A percentile compares a stretch with the other conserved stretches of the same genome.
Evolutionary conservation across 2,113 vertebrate genomes (phyloP).

Genomic region (Bothrops jararaca): DNA sequence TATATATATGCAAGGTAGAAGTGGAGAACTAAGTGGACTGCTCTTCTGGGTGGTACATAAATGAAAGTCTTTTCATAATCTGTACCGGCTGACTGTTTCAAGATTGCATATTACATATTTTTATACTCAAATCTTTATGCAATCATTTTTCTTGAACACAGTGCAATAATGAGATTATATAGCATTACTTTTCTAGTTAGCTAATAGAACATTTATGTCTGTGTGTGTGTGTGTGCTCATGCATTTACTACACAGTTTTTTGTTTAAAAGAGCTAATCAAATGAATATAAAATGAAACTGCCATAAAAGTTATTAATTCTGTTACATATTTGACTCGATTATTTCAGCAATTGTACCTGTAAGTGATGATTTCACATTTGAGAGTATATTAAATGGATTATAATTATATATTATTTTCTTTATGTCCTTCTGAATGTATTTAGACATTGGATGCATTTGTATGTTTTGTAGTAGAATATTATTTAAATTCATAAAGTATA

Average conservation of each 20-base stretch:
- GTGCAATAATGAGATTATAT: not conserved
- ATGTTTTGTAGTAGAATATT: not conserved
- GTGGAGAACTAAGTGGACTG: too few species aligned
- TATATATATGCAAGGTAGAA: too few species aligned
- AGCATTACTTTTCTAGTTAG: conserved; percentile 40
- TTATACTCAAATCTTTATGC: not conserved
- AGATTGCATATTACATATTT: not conserved
- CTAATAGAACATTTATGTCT: conserved; percentile 15
- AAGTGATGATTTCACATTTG: not conserved
- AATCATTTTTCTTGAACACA: not conserved
- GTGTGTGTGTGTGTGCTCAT: conserved; percentile 10
- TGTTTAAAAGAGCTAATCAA: conserved; percentile 37
- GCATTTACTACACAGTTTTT: conserved; percentile 16
- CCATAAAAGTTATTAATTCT: conserved; percentile 50
- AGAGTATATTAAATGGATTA: not conserved
- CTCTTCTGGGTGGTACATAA: not conserved
- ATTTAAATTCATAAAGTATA: not conserved
- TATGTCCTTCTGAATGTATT: conserved; percentile 14
- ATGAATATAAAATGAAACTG: conserved; percentile 36
- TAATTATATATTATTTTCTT: not conserved
- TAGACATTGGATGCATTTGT: not conserved
- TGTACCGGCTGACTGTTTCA: not conserved
- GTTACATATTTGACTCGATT: conserved; percentile 54
- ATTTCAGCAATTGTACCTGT: conserved; percentile 7
- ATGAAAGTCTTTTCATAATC: not conserved